Percentiles rank a stretch among this genome's conserved stretches.
Evolutionary conservation across 2,113 vertebrate species (phyloP).

Genomic region (Bucco capensis): DNA sequence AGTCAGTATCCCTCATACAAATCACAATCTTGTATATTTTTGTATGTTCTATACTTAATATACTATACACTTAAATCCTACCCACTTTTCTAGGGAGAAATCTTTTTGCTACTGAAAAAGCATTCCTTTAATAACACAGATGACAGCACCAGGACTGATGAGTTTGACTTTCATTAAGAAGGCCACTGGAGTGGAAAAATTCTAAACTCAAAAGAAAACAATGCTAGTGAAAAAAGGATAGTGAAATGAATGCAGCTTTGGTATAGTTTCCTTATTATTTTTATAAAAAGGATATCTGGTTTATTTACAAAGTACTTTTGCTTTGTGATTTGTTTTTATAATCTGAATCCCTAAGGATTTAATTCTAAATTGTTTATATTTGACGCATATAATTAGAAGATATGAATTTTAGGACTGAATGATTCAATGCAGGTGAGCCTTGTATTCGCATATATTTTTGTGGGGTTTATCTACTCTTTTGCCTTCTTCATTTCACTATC

Average conservation of each 20-base stretch:
- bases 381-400: not conserved
- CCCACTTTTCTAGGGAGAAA: not conserved
- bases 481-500: not conserved
- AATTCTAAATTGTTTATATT: not conserved
- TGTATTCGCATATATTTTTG: not conserved
- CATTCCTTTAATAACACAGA: not conserved
- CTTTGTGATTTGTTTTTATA: not conserved
- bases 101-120: not conserved
- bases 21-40: not conserved
- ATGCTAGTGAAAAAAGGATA: not conserved
- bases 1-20: not conserved
- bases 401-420: not conserved
- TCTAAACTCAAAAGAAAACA: not conserved
- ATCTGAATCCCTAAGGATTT: not conserved
- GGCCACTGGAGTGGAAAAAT: not conserved
- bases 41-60: not conserved
- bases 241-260: not conserved
- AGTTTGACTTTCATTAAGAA: not conserved
- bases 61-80: not conserved
- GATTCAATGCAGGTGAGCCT: not conserved
- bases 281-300: not conserved
- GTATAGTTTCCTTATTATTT: not conserved
- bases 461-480: not conserved
- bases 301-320: not conserved
- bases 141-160: not conserved